phyloP scores from a whole-genome alignment of 2,888 invertebrate genomes.

The Rhaphigaster nebulosa region DNA sequence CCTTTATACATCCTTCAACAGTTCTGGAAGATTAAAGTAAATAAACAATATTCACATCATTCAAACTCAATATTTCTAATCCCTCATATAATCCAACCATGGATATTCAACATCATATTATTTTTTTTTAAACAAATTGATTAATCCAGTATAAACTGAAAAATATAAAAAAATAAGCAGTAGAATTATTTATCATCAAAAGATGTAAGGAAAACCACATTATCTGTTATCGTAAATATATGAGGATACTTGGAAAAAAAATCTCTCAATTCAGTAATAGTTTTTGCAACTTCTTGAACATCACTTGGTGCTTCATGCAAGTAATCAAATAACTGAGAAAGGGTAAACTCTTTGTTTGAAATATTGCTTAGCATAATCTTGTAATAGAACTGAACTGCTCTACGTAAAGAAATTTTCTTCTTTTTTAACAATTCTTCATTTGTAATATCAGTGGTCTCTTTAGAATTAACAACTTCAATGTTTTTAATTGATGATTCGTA shows the following conservation, averaged over 20 bases:
- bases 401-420: neutral
- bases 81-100: neutral
- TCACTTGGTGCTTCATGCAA: constrained; percentile 13
- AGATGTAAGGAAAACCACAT: neutral
- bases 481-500: neutral
- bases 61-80: neutral
- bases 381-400: neutral
- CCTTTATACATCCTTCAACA: neutral
- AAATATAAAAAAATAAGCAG: neutral
- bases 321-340: neutral
- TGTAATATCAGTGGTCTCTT: neutral
- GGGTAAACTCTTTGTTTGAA: neutral
- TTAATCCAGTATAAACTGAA: neutral
- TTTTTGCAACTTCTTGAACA: constrained; percentile 25
- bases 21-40: neutral
- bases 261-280: neutral
- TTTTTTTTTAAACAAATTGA: neutral
- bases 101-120: neutral
- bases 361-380: neutral
- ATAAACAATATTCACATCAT: neutral
- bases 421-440: constrained; percentile 8
- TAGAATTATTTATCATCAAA: neutral
- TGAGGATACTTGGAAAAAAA: constrained; percentile 21
- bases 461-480: neutral
- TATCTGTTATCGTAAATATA: neutral